Percentiles rank a stretch among this genome's conserved stretches.
phyloP scores from a whole-genome alignment of 2,797 vertebrate species.

The Tolypeutes matacus region DNA sequence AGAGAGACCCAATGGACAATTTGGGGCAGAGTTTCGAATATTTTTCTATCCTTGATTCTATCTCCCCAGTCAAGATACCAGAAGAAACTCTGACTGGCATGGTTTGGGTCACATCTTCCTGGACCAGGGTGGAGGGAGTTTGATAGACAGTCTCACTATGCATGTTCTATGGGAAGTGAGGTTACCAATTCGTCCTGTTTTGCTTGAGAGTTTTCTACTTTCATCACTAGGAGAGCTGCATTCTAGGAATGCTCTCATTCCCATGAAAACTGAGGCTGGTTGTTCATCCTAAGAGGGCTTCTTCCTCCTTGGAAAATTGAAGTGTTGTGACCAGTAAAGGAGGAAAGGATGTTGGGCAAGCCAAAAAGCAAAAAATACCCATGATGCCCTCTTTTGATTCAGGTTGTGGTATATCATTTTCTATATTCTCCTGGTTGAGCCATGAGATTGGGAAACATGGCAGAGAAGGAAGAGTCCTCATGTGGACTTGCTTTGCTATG shows the following conservation, averaged over 20 bases:
- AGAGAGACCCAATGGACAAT: background rate
- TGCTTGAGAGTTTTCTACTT: background rate
- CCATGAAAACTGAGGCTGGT: background rate
- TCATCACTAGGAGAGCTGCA: background rate
- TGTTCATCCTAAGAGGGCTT: background rate
- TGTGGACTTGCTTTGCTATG: background rate
- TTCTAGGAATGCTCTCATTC: background rate
- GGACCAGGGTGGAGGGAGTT: accelerated
- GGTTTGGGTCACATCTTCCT: background rate
- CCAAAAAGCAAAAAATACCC: background rate
- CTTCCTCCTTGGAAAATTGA: background rate
- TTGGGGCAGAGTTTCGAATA: background rate
- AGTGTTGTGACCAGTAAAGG: background rate
- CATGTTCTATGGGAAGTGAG: background rate
- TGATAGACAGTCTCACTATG: background rate
- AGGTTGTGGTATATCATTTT: background rate
- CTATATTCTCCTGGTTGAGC: background rate
- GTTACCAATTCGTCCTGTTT: background rate
- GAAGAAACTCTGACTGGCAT: background rate
- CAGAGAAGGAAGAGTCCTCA: background rate
- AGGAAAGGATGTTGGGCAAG: too few species aligned
- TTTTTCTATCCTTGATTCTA: background rate
- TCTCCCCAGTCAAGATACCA: background rate
- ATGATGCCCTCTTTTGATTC: background rate
- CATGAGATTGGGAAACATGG: background rate